A percentile compares a stretch with the other conserved stretches of the same genome.
These are phyloP conservation scores for Lateolabrax maculatus DNA, from an alignment of 2,797 vertebrate genomes.

Conservation along the genomic window DNA sequence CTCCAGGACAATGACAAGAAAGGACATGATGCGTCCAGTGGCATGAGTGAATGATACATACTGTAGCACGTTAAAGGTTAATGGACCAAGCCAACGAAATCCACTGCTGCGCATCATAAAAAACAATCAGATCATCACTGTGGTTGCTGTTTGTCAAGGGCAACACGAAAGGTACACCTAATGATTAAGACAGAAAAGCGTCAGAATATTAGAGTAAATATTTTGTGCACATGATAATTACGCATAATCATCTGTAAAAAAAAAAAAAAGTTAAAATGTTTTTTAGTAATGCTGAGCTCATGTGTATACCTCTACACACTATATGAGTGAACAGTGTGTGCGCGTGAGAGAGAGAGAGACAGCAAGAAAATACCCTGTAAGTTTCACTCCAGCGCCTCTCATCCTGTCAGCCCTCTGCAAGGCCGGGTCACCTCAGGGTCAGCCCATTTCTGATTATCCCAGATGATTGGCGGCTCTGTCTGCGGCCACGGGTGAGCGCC, in stretches of 20 bases:
- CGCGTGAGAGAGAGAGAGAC: slow-evolving; percentile 23
- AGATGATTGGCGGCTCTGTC: slow-evolving; percentile 80
- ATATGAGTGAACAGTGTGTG: not conserved
- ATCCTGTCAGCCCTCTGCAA: slow-evolving; percentile 64
- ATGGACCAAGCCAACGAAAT: slow-evolving; percentile 25
- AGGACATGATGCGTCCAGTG: slow-evolving; percentile 16
- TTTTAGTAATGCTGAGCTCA: not conserved
- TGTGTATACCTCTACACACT: not conserved
- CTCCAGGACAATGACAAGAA: slow-evolving; percentile 26
- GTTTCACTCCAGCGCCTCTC: slow-evolving; percentile 68
- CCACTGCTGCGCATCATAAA: slow-evolving; percentile 43
- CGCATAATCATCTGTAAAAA: not conserved
- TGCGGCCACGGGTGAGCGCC: slow-evolving; percentile 71
- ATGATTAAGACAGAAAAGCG: not conserved
- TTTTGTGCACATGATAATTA: not conserved
- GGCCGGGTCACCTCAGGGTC: slow-evolving; percentile 74
- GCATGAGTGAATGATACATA: slow-evolving; percentile 36
- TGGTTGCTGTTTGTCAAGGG: slow-evolving; percentile 33
- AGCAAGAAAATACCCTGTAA: slow-evolving; percentile 54
- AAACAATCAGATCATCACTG: slow-evolving; percentile 33
- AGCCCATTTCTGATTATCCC: slow-evolving; percentile 79
- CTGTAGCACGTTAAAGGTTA: slow-evolving; percentile 60
- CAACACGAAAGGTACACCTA: slow-evolving; percentile 7
- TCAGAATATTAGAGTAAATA: not conserved
- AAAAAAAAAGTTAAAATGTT: not conserved